phyloP scores from a whole-genome alignment of 1,140 invertebrate species.

The Drosophila tropicalis region DNA sequence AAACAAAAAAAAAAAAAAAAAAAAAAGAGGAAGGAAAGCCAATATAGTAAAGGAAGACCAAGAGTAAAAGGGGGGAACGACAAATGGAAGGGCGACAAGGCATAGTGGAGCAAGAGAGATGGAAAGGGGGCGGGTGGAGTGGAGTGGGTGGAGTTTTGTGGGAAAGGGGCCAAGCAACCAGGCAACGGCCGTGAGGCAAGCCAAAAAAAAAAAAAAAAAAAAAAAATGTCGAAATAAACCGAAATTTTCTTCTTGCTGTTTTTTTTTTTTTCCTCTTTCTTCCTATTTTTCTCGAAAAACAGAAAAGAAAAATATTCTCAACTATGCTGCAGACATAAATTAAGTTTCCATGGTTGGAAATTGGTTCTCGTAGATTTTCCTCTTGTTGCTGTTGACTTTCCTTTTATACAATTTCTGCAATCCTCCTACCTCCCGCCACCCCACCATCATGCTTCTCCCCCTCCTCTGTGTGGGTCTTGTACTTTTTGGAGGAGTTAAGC shows the following conservation, averaged over 20 bases:
- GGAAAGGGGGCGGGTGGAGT: background rate
- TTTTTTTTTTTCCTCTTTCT: no score
- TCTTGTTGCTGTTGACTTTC: conserved; percentile 73
- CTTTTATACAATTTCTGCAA: conserved; percentile 77
- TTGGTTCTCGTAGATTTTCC: conserved; percentile 67
- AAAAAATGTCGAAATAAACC: conserved; percentile 73
- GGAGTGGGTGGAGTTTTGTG: background rate
- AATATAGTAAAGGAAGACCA: conserved; percentile 36
- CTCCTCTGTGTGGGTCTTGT: conserved; percentile 18
- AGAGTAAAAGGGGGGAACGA: conserved; percentile 21
- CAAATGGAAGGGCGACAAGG: conserved; percentile 45
- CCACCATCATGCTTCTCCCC: background rate
- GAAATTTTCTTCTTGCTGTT: conserved; percentile 49
- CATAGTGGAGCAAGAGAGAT: conserved; percentile 18
- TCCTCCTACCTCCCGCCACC: conserved; percentile 23
- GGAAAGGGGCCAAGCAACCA: conserved; percentile 28
- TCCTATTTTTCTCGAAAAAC: conserved; percentile 62
- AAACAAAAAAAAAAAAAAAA: background rate
- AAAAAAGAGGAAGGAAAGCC: conserved; percentile 54
- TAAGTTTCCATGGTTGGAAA: conserved; percentile 83
- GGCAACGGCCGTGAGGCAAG: conserved; percentile 35
- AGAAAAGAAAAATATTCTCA: conserved; percentile 82
- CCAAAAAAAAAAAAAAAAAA: conserved; percentile 48
- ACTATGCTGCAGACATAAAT: conserved; percentile 83
- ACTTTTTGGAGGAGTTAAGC: conserved; percentile 73